A percentile compares a stretch with the other conserved stretches of the same genome.
phyloP scores from a whole-genome alignment of 2,888 invertebrate genomes.

The Escarpia spicata region DNA sequence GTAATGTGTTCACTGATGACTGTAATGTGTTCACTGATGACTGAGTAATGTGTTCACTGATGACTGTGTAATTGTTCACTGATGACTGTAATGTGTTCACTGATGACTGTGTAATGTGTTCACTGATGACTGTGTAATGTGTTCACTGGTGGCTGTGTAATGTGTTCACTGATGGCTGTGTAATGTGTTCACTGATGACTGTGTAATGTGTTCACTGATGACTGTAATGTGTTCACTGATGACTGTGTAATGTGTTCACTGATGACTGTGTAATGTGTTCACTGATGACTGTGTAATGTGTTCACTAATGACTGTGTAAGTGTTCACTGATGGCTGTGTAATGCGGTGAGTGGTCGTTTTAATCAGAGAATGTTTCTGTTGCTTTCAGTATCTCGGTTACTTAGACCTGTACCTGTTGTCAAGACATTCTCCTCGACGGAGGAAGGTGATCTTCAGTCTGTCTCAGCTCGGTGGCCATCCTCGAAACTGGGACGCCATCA shows the following conservation, averaged over 20 bases:
- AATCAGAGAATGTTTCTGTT: not conserved
- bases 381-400: slow-evolving; percentile 78
- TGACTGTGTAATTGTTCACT: not conserved
- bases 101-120: too few relatives aligned
- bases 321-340: not conserved
- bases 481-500: slow-evolving; percentile 83
- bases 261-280: too few relatives aligned
- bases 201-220: too few relatives aligned
- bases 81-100: not conserved
- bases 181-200: too few relatives aligned
- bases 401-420: slow-evolving; percentile 78
- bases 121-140: too few relatives aligned
- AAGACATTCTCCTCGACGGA: slow-evolving; percentile 72
- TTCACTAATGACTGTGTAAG: too few relatives aligned
- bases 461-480: slow-evolving; percentile 76
- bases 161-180: too few relatives aligned
- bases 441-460: slow-evolving; percentile 73
- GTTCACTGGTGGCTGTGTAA: too few relatives aligned
- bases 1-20: not conserved
- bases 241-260: too few relatives aligned
- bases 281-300: too few relatives aligned
- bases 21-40: not conserved
- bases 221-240: too few relatives aligned
- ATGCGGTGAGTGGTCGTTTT: not conserved
- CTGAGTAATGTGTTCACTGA: too few relatives aligned